Percentiles rank a stretch among this genome's conserved stretches.
phyloP scores from a whole-genome alignment of 2,113 vertebrate genomes.

The Phocoena sinus region DNA sequence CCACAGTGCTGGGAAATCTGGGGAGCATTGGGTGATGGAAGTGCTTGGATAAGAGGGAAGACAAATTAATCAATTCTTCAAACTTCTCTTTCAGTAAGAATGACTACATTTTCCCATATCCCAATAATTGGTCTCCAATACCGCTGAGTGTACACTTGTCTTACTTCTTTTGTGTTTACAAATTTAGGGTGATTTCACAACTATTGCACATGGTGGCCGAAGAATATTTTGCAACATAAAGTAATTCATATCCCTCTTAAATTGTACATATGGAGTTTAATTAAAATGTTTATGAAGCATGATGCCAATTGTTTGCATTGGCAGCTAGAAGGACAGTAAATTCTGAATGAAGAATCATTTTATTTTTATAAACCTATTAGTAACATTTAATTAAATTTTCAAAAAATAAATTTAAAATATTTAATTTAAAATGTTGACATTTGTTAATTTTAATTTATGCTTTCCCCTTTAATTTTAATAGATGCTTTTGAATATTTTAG shows the following conservation, averaged over 20 bases:
- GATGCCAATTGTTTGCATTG: not conserved
- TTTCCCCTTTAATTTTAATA: slow-evolving; percentile 31
- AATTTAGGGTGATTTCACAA: not conserved
- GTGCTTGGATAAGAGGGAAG: not conserved
- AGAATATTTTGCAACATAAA: not conserved
- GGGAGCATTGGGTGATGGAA: not conserved
- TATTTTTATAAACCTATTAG: not conserved
- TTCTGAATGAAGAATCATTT: not conserved
- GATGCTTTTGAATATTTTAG: slow-evolving; percentile 11
- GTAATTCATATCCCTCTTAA: not conserved
- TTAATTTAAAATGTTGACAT: slow-evolving; percentile 17
- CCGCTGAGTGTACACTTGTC: not conserved
- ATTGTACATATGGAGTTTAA: not conserved
- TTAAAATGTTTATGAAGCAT: not conserved
- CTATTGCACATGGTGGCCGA: not conserved
- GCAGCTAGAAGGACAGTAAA: not conserved
- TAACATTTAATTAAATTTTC: not conserved
- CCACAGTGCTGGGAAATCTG: not conserved
- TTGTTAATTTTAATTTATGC: slow-evolving; percentile 5
- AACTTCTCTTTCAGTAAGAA: not conserved
- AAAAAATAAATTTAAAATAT: not conserved
- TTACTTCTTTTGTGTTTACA: not conserved
- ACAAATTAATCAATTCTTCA: not conserved
- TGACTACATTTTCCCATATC: not conserved
- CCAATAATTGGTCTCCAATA: not conserved